Conservation (phyloP, 2,888 invertebrate genomes). For the Drosophila merina region DNA sequence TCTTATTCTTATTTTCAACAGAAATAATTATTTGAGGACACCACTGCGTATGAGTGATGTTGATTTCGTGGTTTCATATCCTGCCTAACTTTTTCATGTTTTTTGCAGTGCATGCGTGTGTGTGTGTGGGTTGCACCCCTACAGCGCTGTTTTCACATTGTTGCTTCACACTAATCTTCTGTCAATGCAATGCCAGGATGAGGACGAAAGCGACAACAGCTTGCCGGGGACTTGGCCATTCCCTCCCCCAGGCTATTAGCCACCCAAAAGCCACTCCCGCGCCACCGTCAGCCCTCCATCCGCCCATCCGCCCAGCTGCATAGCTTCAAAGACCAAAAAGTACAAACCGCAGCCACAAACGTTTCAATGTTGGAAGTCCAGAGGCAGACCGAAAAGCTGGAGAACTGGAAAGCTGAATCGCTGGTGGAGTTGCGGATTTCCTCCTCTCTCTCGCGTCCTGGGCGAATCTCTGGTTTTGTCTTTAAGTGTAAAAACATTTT, state of each 20-base stretch:
- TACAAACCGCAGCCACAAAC: constrained; percentile 79
- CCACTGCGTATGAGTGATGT: background rate
- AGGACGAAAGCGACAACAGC: constrained; percentile 79
- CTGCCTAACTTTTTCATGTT: background rate
- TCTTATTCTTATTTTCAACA: no score
- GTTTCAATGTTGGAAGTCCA: constrained; percentile 61
- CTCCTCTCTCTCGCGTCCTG: constrained; percentile 35
- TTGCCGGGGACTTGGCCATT: constrained; percentile 59
- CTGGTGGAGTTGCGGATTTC: constrained; percentile 19
- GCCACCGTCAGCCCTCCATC: constrained; percentile 2
- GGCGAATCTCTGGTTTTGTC: constrained; percentile 78
- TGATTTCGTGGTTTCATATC: background rate
- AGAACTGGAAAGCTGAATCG: constrained; percentile 5
- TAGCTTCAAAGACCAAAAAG: constrained; percentile 78
- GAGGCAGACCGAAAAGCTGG: constrained; percentile 17
- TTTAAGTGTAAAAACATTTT: constrained; percentile 80
- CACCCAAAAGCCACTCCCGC: constrained; percentile 23
- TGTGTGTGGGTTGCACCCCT: constrained; percentile 53
- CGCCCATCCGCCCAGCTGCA: constrained; percentile 38
- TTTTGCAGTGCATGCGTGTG: constrained; percentile 11
- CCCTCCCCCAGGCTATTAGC: constrained; percentile 17
- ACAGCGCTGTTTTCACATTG: constrained; percentile 79
- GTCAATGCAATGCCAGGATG: constrained; percentile 73
- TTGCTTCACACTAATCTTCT: constrained; percentile 80
- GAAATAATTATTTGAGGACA: background rate